phyloP scores from a whole-genome alignment of 92 coral and sea anemone species.

The Paramuricea clavata region DNA sequence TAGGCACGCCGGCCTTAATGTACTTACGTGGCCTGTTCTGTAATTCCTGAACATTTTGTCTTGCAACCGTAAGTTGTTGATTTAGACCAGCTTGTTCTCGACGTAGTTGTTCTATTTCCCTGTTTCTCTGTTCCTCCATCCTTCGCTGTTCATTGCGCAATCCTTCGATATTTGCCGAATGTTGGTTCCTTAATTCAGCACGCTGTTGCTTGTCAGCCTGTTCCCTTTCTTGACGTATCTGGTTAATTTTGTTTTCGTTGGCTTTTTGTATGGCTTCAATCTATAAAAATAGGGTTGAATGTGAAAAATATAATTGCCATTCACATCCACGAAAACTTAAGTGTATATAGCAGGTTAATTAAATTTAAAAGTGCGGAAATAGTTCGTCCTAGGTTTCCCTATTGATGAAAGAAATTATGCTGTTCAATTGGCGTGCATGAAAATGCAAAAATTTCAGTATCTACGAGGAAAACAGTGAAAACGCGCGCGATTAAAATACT shows the following conservation, averaged over 20 bases:
- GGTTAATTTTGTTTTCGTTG: slow-evolving; percentile 2
- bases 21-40: slow-evolving; percentile 33
- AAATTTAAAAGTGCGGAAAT: too few species aligned
- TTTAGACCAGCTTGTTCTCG: slow-evolving; percentile 21
- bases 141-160: slow-evolving; percentile 10
- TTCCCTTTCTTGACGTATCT: slow-evolving; percentile 9
- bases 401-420: too few species aligned
- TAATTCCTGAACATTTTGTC: slow-evolving; percentile 3
- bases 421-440: too few species aligned
- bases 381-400: too few species aligned
- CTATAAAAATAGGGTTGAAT: background rate
- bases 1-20: too few species aligned
- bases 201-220: background rate
- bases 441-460: too few species aligned
- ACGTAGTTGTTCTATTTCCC: slow-evolving; percentile 6
- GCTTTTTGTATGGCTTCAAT: slow-evolving; percentile 32
- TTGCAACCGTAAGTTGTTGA: slow-evolving; percentile 30
- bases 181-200: slow-evolving; percentile 5
- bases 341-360: too few species aligned
- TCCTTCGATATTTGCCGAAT: background rate
- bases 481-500: too few species aligned
- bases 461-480: too few species aligned
- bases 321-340: too few species aligned
- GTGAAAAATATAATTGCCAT: background rate
- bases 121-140: slow-evolving; percentile 12